Conservation (phyloP, 1,140 invertebrate species). For the Latrodectus geometricus region DNA sequence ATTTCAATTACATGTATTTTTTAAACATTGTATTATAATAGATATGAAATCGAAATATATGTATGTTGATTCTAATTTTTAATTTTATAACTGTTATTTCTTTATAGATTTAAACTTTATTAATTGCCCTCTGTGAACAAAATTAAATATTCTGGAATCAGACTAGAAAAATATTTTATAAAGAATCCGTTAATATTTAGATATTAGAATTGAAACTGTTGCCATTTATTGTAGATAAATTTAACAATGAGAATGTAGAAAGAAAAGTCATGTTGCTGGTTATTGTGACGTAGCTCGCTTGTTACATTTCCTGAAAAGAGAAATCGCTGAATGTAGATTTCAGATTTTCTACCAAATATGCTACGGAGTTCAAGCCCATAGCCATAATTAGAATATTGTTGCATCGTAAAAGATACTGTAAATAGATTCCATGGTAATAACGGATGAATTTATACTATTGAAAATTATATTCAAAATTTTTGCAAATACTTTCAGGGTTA, state of each 20-base stretch:
- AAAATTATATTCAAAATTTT: background rate
- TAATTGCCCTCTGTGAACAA: too few relatives aligned
- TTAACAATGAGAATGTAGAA: conserved; percentile 31
- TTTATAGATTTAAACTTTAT: too few relatives aligned
- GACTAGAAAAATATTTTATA: conserved; percentile 23
- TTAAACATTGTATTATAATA: too few relatives aligned
- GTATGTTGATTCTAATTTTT: too few relatives aligned
- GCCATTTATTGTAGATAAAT: conserved; percentile 50
- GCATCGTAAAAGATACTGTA: background rate
- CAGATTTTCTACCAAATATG: conserved; percentile 41
- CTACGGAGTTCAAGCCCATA: conserved; percentile 45
- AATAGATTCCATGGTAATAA: background rate
- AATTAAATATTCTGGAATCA: conserved; percentile 1
- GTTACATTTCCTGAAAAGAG: conserved; percentile 26
- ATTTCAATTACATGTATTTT: too few relatives aligned
- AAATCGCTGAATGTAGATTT: conserved; percentile 26
- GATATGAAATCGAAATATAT: too few relatives aligned
- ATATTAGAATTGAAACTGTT: conserved; percentile 38
- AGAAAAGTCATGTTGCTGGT: conserved; percentile 27
- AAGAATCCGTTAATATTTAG: conserved; percentile 23
- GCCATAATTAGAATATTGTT: conserved; percentile 28
- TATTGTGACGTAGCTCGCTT: conserved; percentile 31
- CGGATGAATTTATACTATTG: background rate
- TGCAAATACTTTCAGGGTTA: background rate
- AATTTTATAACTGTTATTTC: too few relatives aligned